These are phyloP conservation scores for Lepidonotus clava DNA, from an alignment of 2,888 invertebrate species.

Conservation along the genomic window DNA sequence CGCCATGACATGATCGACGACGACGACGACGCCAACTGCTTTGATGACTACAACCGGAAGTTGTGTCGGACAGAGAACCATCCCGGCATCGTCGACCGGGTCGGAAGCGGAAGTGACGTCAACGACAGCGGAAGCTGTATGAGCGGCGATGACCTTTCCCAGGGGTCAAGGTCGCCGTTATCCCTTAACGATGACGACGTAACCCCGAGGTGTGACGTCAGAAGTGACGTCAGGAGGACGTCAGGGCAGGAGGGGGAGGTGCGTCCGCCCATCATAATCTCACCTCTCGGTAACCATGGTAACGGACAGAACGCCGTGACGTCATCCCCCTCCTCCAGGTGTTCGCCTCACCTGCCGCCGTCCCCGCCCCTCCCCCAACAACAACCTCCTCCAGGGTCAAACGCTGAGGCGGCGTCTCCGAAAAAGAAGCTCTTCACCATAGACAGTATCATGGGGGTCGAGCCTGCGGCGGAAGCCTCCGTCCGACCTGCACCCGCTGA, in stretches of 20 bases:
- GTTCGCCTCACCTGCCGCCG: too few relatives aligned
- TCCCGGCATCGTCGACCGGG: not conserved
- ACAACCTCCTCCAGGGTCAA: too few relatives aligned
- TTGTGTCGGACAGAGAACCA: not conserved
- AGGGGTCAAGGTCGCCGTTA: too few relatives aligned
- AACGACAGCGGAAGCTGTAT: too few relatives aligned
- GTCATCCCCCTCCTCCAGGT: not conserved
- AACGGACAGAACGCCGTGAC: too few relatives aligned
- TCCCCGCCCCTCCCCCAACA: too few relatives aligned
- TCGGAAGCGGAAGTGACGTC: not conserved
- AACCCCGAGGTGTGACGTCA: not conserved
- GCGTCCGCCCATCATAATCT: constrained; percentile 33
- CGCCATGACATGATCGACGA: constrained; percentile 7
- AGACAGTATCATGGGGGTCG: constrained; percentile 71
- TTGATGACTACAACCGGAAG: not conserved
- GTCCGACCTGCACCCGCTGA: not conserved
- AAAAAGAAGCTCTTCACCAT: constrained; percentile 70
- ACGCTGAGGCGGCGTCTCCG: not conserved
- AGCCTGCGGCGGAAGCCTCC: not conserved
- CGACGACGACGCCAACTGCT: not conserved
- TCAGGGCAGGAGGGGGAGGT: not conserved
- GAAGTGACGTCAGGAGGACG: too few relatives aligned
- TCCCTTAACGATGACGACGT: too few relatives aligned
- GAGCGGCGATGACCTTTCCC: not conserved
- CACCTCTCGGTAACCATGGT: not conserved